Base-by-base conservation (phyloP, 2,113 vertebrate species). In the Butorides virescens region DNA sequence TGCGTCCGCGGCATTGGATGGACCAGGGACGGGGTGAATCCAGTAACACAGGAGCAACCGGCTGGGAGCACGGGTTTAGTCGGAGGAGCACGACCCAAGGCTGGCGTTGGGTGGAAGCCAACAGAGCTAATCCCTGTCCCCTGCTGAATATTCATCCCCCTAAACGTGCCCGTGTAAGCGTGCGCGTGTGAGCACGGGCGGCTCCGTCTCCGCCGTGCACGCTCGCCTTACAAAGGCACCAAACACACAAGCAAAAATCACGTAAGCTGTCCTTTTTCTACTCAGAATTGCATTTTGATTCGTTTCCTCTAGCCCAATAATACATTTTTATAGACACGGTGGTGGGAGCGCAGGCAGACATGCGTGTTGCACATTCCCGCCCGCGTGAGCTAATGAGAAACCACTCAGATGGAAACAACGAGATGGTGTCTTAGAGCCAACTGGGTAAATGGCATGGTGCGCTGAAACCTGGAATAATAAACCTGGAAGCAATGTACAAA, bases 81-180 rank as follows among this genome's bases (percentile, higher is more conserved):
- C 5, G 22, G 19, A 55, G 30, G 29, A 80, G 44, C 7, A 7
- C 17, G 30, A 32, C n/a, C 16, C 1, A 0, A 10, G 37, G n/a
- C 62, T 44, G 50, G 44, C 47, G 18, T 14, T 15, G 5, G 0
- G 2, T 12, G 29, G 32, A 7, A 46, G 10, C 21, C 47, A 18
- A 5, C 15, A 15, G 52, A 77, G 36, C 34, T 7, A 7, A 29
- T 15, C 42, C 82, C 29, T 9, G 32, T 15, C 12, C 23, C 53
- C 47, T 3, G 34, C 44, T 30, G 55, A 37, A 26, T 1, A 12
- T 3, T 11, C 13, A 1, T 29, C 44, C 34, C 34, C 29, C 23
- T 17, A 32, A 29, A 15, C 1, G 2, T 12, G 23, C 36, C 52
- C 4, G 0, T 7, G 4, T 13, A 15, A 36, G 20, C 3, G 15